Conservation (phyloP, 2,797 vertebrate species). For the Coregonus sp. region DNA sequence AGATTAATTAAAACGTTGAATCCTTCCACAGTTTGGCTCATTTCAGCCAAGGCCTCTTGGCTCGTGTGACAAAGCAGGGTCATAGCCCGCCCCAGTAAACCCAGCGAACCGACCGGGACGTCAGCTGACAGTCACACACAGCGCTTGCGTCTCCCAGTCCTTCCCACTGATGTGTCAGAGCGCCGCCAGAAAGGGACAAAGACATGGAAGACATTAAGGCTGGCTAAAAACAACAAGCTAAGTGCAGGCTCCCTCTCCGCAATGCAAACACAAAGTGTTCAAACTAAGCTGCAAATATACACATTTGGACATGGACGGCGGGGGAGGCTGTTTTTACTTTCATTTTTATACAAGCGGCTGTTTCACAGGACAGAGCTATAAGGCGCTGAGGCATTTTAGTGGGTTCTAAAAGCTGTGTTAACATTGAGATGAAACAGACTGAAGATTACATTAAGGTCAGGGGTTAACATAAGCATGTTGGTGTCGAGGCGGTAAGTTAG, state of each 20-base stretch:
- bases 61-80: slow-evolving; percentile 47
- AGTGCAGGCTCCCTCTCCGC: slow-evolving; percentile 71
- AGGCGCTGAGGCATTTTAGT: slow-evolving; percentile 37
- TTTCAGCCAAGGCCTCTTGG: slow-evolving; percentile 52
- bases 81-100: slow-evolving; percentile 29
- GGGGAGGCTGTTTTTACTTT: slow-evolving; percentile 49
- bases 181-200: slow-evolving; percentile 60
- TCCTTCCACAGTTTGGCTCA: slow-evolving; percentile 43
- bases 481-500: slow-evolving; percentile 17
- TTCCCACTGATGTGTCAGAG: slow-evolving; percentile 64
- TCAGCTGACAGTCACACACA: slow-evolving; percentile 47
- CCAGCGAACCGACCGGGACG: slow-evolving; percentile 51
- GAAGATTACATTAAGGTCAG: slow-evolving; percentile 36
- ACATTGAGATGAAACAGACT: slow-evolving; percentile 35
- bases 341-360: slow-evolving; percentile 45
- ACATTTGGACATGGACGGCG: slow-evolving; percentile 59
- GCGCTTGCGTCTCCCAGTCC: slow-evolving; percentile 43
- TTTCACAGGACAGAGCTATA: slow-evolving; percentile 24
- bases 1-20: slow-evolving; percentile 41
- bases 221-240: slow-evolving; percentile 75
- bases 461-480: slow-evolving; percentile 29
- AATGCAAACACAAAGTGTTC: slow-evolving; percentile 69
- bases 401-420: slow-evolving; percentile 49
- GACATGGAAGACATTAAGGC: slow-evolving; percentile 72
- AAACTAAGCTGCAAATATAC: slow-evolving; percentile 51